phyloP scores from a whole-genome alignment of 2,797 vertebrate genomes.

The Monodelphis domestica region DNA sequence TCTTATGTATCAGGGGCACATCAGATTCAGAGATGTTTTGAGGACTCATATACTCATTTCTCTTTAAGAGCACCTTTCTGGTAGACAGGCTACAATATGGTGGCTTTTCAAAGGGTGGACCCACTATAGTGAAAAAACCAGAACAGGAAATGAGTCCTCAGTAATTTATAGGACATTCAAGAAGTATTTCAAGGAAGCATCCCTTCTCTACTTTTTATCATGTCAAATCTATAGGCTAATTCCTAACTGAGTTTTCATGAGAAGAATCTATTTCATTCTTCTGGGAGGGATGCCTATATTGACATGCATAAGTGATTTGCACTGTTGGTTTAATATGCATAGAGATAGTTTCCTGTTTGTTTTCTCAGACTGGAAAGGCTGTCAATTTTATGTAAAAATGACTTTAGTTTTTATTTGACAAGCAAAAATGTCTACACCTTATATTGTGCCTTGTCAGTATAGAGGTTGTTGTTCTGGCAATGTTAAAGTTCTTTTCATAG shows the following conservation, averaged over 20 bases:
- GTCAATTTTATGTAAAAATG: not conserved
- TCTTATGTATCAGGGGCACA: slow-evolving; percentile 64
- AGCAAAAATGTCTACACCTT: not conserved
- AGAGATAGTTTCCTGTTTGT: not conserved
- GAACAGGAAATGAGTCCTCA: not conserved
- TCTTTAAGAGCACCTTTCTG: not conserved
- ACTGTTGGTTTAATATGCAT: not conserved
- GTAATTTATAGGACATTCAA: not conserved
- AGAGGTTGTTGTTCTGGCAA: not conserved
- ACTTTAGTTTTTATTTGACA: not conserved
- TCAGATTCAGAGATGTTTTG: slow-evolving; percentile 1
- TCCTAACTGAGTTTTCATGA: not conserved
- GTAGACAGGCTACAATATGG: accelerated
- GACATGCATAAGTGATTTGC: not conserved
- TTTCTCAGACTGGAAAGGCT: not conserved
- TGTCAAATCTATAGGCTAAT: not conserved
- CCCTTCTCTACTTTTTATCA: not conserved
- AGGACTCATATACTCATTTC: not conserved
- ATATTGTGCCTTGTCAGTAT: not conserved
- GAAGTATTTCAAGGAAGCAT: accelerated
- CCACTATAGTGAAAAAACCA: accelerated
- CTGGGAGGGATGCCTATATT: slow-evolving; percentile 15
- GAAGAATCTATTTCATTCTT: slow-evolving; percentile 1
- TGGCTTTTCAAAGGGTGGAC: accelerated
- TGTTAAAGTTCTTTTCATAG: not conserved